Base-by-base conservation (phyloP, 2,888 invertebrate species). In the Zaprionus lineosus region DNA sequence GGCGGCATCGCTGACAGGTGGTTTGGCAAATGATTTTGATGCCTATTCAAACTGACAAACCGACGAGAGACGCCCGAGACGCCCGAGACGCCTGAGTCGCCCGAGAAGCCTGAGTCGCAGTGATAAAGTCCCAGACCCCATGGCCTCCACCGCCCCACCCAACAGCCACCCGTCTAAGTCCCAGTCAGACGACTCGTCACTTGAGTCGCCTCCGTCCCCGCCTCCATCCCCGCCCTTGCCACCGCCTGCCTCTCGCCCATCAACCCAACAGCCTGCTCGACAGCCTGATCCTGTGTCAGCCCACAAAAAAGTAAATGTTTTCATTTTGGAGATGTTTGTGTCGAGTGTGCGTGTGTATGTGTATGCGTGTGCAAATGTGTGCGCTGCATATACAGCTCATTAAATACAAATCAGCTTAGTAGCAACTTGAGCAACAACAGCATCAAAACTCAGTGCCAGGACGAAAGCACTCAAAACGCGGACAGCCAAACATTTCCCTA, bases 341-440 rank as follows among this genome's bases (percentile, higher is more conserved):
- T 47, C 19, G n/a, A 21, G 6, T 28, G 26, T 39, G 29, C 33
- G 52, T 47, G 15, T 46, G 31, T 47, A 15, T 51, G 50, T 50
- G 40, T 44, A 31, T 24, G 18, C 15, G 8, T 33, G 53, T 44
- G 19, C 40, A 26, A 34, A 47, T 52, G 44, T 56, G 53, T 63
- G 43, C 31, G 15, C 33, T 15, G 55, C 55, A 74, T 69, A 69
- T 63, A 65, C 66, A 81, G 78, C 84, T 84, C 81, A 82, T 84
- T 84, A 82, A 78, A 78, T 74, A 64, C 71, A 82, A 82, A 82
- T 78, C 81, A 82, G 81, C 81, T 84, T 82, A 74, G 68, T 53
- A 53, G 50, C 61, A 66, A 58, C 61, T 64, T 57, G 57, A 67
- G 52, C 71, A 67, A 34, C 57, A 43, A 16, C 61, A 12, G 8